phyloP scores from a whole-genome alignment of 2,113 vertebrate species.

The Ginglymostoma cirratum region DNA sequence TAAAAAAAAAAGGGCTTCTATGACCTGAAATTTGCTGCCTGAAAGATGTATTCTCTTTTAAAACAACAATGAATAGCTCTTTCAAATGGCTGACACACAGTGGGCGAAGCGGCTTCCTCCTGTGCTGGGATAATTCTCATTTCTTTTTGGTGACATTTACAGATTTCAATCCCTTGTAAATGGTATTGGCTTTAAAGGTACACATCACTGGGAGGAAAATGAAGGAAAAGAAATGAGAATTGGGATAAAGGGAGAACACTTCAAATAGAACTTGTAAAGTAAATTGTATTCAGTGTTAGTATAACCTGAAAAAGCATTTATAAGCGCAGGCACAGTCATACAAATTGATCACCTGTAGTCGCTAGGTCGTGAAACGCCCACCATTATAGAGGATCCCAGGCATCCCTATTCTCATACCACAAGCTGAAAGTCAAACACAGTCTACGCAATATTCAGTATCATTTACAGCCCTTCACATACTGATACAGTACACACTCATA shows the following conservation, averaged over 20 bases:
- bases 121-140: background rate
- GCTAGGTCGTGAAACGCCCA: background rate
- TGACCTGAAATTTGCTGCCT: background rate
- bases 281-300: background rate
- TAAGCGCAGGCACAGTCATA: background rate
- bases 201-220: background rate
- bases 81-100: background rate
- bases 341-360: background rate
- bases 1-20: background rate
- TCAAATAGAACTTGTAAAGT: background rate
- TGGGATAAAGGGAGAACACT: no score
- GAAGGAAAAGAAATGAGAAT: background rate
- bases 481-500: background rate
- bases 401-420: background rate
- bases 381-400: background rate
- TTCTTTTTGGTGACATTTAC: background rate
- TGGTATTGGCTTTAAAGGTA: background rate
- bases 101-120: background rate
- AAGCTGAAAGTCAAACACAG: background rate
- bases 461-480: background rate
- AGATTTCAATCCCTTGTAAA: background rate
- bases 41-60: background rate
- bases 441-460: background rate
- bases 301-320: background rate
- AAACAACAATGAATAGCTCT: background rate